Evolutionary conservation across 2,797 vertebrate species (phyloP).

Genomic region (Malurus splendens): DNA sequence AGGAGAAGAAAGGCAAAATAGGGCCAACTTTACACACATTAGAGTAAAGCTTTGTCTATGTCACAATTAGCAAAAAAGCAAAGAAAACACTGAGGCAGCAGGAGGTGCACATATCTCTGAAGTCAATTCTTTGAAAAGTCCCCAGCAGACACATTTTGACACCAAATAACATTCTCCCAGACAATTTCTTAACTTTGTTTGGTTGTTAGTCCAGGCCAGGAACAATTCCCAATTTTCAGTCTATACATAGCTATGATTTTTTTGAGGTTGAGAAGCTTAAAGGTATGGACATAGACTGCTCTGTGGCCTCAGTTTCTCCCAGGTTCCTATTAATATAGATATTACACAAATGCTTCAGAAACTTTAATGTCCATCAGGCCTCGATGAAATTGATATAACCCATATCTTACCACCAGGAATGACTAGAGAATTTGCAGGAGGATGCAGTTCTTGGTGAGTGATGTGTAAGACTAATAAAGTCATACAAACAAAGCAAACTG

Average conservation of each 20-base stretch:
- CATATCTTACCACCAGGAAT: background rate
- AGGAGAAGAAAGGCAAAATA: background rate
- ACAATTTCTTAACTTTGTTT: background rate
- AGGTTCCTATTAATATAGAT: background rate
- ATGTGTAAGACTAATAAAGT: background rate
- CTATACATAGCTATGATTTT: background rate
- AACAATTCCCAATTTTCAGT: background rate
- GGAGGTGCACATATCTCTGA: background rate
- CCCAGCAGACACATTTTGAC: background rate
- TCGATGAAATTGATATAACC: background rate
- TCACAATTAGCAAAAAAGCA: background rate
- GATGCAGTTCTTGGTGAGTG: background rate
- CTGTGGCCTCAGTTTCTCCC: background rate
- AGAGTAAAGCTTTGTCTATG: background rate
- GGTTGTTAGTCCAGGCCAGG: background rate
- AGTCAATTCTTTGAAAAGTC: background rate
- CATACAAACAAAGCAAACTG: background rate
- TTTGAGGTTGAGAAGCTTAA: background rate
- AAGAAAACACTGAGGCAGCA: rapidly evolving
- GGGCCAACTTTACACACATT: background rate
- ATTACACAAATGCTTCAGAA: background rate
- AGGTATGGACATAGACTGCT: background rate
- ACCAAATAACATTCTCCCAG: background rate
- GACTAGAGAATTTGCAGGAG: background rate
- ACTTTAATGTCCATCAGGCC: background rate